Percentiles rank a stretch among this genome's conserved stretches.
These are phyloP conservation scores for Urophycis tenuis DNA, from an alignment of 2,797 vertebrate species.

Conservation along the genomic window DNA sequence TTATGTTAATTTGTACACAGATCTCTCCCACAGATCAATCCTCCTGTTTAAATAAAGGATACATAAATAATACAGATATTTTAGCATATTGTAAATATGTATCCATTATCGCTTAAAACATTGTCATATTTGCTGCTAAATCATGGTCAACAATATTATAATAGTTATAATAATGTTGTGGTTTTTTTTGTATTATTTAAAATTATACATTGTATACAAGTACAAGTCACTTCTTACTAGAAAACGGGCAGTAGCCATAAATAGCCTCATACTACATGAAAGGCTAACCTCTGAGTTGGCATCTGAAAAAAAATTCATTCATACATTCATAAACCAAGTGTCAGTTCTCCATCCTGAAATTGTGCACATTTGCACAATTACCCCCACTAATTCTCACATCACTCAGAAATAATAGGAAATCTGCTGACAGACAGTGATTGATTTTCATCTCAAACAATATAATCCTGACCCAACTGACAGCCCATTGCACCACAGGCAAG, in stretches of 20 bases:
- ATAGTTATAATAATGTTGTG: background rate
- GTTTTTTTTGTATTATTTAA: background rate
- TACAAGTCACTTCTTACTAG: background rate
- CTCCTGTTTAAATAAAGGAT: background rate
- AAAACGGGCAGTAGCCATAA: background rate
- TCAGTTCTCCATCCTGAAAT: background rate
- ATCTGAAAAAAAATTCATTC: background rate
- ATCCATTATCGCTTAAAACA: background rate
- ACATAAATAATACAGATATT: background rate
- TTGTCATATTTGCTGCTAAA: background rate
- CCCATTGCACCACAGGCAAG: conserved; percentile 8
- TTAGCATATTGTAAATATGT: background rate
- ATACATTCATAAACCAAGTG: background rate
- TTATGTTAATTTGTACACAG: background rate
- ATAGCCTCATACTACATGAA: background rate
- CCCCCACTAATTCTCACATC: background rate
- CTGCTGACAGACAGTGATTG: background rate
- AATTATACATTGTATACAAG: background rate
- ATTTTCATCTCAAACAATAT: conserved; percentile 26
- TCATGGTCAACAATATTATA: background rate
- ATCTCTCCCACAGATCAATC: background rate
- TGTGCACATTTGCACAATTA: background rate
- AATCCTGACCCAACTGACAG: conserved; percentile 15
- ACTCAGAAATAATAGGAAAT: background rate
- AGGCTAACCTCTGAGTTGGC: background rate